phyloP scores from a whole-genome alignment of 1,140 invertebrate genomes.

The Pogonus chalceus region DNA sequence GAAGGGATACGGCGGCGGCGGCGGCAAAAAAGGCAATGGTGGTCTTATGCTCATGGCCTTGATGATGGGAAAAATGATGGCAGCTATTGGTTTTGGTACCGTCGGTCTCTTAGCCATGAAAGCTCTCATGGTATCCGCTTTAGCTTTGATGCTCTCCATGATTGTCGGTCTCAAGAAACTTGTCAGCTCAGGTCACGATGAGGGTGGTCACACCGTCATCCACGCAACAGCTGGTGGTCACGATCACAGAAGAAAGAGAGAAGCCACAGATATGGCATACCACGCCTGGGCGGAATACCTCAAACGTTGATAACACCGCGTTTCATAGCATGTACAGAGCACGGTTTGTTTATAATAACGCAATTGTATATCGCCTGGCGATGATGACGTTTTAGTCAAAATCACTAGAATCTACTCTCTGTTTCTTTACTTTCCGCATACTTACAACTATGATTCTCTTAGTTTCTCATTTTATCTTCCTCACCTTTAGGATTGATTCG shows the following conservation, averaged over 20 bases:
- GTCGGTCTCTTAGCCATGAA: constrained; percentile 64
- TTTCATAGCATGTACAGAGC: background rate
- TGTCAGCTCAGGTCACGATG: constrained; percentile 46
- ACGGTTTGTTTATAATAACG: background rate
- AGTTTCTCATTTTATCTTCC: too few relatives aligned
- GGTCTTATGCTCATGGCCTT: constrained; percentile 49
- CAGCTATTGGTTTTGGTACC: constrained; percentile 58
- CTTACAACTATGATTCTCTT: background rate
- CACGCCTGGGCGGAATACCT: constrained; percentile 42
- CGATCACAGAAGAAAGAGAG: constrained; percentile 42
- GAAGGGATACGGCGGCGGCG: constrained; percentile 32
- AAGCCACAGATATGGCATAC: constrained; percentile 43
- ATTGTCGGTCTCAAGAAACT: constrained; percentile 63
- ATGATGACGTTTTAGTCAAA: constrained; percentile 4
- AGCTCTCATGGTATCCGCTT: constrained; percentile 50
- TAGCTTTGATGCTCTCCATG: constrained; percentile 61
- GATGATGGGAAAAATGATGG: constrained; percentile 65
- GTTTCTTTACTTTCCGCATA: background rate
- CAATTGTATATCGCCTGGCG: background rate
- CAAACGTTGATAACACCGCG: constrained; percentile 5
- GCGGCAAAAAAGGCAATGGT: constrained; percentile 34
- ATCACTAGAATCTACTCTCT: background rate
- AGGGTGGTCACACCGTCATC: constrained; percentile 52
- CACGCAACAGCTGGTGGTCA: constrained; percentile 56
- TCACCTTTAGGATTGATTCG: too few relatives aligned